Conservation (phyloP, 2,113 vertebrate genomes). For the Labeo catla region DNA sequence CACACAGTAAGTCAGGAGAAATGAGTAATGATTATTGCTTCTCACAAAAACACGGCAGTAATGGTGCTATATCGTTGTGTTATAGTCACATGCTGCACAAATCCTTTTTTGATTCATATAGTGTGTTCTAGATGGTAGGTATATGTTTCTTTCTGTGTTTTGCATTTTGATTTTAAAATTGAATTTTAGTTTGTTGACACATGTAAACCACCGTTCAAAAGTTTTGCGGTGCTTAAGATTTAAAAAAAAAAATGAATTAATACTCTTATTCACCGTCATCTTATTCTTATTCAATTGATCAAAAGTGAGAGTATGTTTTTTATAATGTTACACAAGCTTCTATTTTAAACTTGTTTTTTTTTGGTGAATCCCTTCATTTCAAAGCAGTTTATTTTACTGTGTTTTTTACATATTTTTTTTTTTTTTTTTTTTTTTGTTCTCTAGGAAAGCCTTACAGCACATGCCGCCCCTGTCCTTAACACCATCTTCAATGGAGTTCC, state of each 20-base stretch:
- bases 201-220: background rate
- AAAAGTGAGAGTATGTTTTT: background rate
- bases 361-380: background rate
- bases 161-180: background rate
- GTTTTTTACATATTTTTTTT: background rate
- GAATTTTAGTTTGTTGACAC: background rate
- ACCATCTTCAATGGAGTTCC: constrained; percentile 87
- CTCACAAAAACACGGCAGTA: background rate
- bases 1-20: constrained; percentile 86
- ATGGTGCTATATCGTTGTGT: background rate
- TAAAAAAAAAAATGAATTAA: too few species aligned
- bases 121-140: background rate
- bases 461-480: constrained; percentile 95
- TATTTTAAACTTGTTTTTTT: background rate
- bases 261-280: background rate
- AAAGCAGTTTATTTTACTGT: background rate
- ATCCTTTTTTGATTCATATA: background rate
- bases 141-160: background rate
- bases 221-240: too few species aligned
- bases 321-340: background rate
- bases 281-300: background rate
- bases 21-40: background rate
- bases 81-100: constrained; percentile 7
- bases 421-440: constrained; percentile 38
- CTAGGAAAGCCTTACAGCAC: constrained; percentile 92